These are phyloP conservation scores for Remorina albescens DNA, from an alignment of 2,797 vertebrate species.

Conservation along the genomic window DNA sequence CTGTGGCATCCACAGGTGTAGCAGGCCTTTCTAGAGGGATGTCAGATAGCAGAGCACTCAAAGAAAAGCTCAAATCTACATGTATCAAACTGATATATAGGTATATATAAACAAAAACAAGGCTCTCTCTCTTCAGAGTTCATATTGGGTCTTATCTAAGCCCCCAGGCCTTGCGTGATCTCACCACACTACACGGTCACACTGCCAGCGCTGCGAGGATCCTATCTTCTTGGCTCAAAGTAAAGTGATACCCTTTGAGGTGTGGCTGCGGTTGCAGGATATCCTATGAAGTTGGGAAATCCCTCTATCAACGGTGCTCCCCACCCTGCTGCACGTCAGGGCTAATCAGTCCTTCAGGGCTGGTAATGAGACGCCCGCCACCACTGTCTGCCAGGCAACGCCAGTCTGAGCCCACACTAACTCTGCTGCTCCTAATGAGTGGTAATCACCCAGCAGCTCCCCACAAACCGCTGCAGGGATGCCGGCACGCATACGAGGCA, in stretches of 20 bases:
- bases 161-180: conserved; percentile 69
- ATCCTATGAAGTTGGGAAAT: conserved; percentile 86
- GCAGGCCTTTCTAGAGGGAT: conserved; percentile 43
- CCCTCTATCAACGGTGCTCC: conserved; percentile 78
- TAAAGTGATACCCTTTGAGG: conserved; percentile 82
- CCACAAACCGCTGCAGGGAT: conserved; percentile 77
- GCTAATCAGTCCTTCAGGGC: conserved; percentile 81
- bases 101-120: conserved; percentile 68
- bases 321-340: conserved; percentile 79
- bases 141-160: conserved; percentile 63
- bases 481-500: conserved; percentile 74
- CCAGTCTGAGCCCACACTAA: conserved; percentile 74
- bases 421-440: conserved; percentile 81
- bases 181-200: conserved; percentile 59
- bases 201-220: conserved; percentile 67
- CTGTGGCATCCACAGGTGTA: conserved; percentile 66
- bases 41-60: conserved; percentile 29
- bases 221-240: conserved; percentile 76
- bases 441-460: conserved; percentile 82
- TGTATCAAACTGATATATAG: conserved; percentile 66
- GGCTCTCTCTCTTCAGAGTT: conserved; percentile 52
- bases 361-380: conserved; percentile 79
- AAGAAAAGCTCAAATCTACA: conserved; percentile 62
- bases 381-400: conserved; percentile 79
- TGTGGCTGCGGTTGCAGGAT: conserved; percentile 83